A percentile compares a stretch with the other conserved stretches of the same genome.
Conservation (phyloP, 1,140 invertebrate species). For the Hesperophylax magnus region DNA sequence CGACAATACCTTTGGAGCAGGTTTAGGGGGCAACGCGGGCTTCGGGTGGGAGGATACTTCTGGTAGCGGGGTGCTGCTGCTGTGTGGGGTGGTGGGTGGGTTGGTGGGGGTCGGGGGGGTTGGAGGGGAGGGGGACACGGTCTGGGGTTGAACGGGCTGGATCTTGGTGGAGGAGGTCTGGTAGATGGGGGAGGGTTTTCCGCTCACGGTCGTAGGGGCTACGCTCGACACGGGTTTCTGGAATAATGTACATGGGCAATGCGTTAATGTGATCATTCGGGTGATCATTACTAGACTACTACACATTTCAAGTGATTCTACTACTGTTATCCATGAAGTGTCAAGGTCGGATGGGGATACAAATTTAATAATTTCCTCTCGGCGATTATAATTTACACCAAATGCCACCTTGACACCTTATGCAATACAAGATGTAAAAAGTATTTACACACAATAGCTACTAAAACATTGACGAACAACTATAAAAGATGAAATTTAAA, state of each 20-base stretch:
- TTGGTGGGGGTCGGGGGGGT: constrained; percentile 62
- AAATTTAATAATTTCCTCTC: no score
- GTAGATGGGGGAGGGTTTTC: constrained; percentile 83
- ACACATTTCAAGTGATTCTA: no score
- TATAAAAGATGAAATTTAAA: no score
- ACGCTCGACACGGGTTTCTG: constrained; percentile 85
- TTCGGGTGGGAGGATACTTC: constrained; percentile 71
- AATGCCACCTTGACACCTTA: no score
- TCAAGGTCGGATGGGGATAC: no score
- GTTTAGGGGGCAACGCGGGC: constrained; percentile 83
- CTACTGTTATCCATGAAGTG: no score
- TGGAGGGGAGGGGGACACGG: constrained; percentile 69
- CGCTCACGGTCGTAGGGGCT: constrained; percentile 78
- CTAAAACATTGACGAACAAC: no score
- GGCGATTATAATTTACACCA: no score
- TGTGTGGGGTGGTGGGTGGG: constrained; percentile 72
- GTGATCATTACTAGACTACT: not conserved
- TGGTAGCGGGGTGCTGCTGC: constrained; percentile 72
- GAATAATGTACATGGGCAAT: constrained; percentile 56
- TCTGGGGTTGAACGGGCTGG: constrained; percentile 85
- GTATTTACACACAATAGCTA: no score
- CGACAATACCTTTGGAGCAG: constrained; percentile 69
- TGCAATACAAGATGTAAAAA: no score
- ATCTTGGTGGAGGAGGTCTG: constrained; percentile 86
- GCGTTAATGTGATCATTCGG: not conserved